A percentile compares a stretch with the other conserved stretches of the same genome.
phyloP scores from a whole-genome alignment of 1,140 invertebrate species.

The Drosophila aff. region DNA sequence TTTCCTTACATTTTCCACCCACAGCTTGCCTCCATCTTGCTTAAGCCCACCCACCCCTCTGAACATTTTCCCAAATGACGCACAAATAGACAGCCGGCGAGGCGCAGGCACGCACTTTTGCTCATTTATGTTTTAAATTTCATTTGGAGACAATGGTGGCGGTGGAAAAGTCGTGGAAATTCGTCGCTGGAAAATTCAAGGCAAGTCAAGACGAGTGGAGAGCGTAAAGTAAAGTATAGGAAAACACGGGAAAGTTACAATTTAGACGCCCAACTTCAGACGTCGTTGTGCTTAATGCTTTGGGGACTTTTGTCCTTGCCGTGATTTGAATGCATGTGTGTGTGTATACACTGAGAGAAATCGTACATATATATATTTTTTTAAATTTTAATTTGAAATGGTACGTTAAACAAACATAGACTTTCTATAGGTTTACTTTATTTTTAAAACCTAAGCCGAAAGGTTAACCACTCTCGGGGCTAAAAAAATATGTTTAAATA shows the following conservation, averaged over 20 bases:
- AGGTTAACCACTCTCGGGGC: too few relatives aligned
- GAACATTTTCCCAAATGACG: constrained; percentile 42
- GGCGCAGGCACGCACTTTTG: constrained; percentile 74
- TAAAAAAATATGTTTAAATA: too few relatives aligned
- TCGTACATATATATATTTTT: too few relatives aligned
- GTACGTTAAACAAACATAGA: too few relatives aligned
- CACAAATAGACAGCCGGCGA: constrained; percentile 54
- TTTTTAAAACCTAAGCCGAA: too few relatives aligned
- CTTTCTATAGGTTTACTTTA: too few relatives aligned
- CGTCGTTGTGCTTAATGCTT: constrained; percentile 49
- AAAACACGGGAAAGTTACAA: constrained; percentile 59
- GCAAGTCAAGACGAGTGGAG: constrained; percentile 33
- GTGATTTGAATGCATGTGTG: constrained; percentile 57
- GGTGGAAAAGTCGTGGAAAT: neutral
- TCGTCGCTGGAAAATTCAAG: constrained; percentile 4
- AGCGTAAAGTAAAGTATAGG: constrained; percentile 51
- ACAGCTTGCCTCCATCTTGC: neutral
- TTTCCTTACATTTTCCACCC: constrained; percentile 33
- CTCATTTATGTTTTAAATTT: constrained; percentile 83
- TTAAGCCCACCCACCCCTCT: neutral
- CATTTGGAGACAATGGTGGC: constrained; percentile 64
- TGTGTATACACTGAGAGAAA: neutral
- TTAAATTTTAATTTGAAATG: neutral
- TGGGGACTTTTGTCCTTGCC: constrained; percentile 64
- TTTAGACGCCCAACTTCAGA: constrained; percentile 57